Conservation (phyloP, 2,113 vertebrate species). For the Centropus unirufus region DNA sequence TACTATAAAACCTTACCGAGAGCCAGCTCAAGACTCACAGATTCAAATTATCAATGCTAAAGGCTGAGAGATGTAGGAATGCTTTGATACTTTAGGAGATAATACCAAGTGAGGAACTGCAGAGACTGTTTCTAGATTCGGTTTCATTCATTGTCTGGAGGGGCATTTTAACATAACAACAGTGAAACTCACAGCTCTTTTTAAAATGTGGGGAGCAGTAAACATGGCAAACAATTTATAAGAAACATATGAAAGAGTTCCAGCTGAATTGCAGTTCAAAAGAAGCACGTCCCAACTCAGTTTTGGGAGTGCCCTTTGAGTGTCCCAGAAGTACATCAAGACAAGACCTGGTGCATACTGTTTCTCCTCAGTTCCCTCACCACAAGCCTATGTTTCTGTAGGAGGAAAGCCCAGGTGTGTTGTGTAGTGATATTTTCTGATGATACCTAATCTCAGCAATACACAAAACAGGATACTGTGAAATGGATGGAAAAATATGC, state of each 20-base stretch:
- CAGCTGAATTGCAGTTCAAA: slow-evolving; percentile 48
- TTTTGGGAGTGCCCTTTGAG: slow-evolving; percentile 26
- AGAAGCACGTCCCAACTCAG: slow-evolving; percentile 19
- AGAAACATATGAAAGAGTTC: not conserved
- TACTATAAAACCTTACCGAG: not conserved
- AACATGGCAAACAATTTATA: not conserved
- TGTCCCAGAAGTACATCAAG: slow-evolving; percentile 27
- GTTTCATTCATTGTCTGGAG: not conserved
- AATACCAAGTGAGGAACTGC: not conserved
- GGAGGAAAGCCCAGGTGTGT: slow-evolving; percentile 55
- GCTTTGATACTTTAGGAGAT: not conserved
- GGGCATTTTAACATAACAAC: not conserved
- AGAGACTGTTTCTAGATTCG: not conserved
- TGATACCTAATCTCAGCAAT: not conserved
- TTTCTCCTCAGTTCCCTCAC: slow-evolving; percentile 27
- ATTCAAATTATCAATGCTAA: not conserved
- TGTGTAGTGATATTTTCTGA: slow-evolving; percentile 24
- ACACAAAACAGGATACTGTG: not conserved
- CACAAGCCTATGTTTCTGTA: slow-evolving; percentile 28
- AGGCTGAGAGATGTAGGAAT: not conserved
- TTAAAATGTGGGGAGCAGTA: not conserved
- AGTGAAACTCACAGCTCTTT: not conserved
- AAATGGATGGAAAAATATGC: not conserved
- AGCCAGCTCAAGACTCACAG: not conserved
- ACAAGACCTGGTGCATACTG: slow-evolving; percentile 2